phyloP scores from a whole-genome alignment of 2,797 vertebrate species.

The Mus spretus region DNA sequence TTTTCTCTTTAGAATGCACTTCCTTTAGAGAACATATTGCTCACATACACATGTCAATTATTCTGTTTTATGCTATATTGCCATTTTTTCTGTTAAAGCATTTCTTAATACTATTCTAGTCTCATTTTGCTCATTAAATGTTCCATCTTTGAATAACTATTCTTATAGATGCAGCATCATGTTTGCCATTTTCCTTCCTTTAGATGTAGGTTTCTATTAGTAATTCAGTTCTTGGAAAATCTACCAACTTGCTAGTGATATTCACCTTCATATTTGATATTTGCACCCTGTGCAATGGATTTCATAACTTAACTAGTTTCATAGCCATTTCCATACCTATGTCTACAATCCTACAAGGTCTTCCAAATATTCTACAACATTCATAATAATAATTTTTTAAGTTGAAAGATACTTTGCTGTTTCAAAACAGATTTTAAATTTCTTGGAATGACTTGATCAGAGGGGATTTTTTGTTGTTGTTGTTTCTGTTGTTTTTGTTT shows the following conservation, averaged over 20 bases:
- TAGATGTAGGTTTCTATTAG: conserved; percentile 76
- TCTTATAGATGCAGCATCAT: background rate
- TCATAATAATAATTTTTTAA: conserved; percentile 81
- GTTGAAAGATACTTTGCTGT: conserved; percentile 82
- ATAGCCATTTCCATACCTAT: conserved; percentile 84
- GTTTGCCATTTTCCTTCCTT: conserved; percentile 10
- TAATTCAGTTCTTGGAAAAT: conserved; percentile 83
- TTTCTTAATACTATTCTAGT: background rate
- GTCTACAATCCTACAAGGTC: conserved; percentile 68
- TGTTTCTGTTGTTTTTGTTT: too few relatives aligned
- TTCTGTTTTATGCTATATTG: background rate
- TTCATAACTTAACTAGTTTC: conserved; percentile 81
- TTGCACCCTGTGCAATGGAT: conserved; percentile 69
- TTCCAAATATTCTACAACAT: conserved; percentile 79
- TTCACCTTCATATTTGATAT: conserved; percentile 41
- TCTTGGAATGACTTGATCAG: conserved; percentile 87
- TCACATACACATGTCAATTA: background rate
- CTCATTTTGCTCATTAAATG: background rate
- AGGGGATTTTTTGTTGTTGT: conserved; percentile 72
- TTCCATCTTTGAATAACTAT: conserved; percentile 1
- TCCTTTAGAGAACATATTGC: background rate
- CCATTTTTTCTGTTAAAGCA: background rate
- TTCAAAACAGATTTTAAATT: conserved; percentile 89
- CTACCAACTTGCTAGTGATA: conserved; percentile 84
- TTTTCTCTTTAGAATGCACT: background rate